Evolutionary conservation across 2,797 vertebrate genomes (phyloP).

Genomic region (Pseudomugil gertrudae): DNA sequence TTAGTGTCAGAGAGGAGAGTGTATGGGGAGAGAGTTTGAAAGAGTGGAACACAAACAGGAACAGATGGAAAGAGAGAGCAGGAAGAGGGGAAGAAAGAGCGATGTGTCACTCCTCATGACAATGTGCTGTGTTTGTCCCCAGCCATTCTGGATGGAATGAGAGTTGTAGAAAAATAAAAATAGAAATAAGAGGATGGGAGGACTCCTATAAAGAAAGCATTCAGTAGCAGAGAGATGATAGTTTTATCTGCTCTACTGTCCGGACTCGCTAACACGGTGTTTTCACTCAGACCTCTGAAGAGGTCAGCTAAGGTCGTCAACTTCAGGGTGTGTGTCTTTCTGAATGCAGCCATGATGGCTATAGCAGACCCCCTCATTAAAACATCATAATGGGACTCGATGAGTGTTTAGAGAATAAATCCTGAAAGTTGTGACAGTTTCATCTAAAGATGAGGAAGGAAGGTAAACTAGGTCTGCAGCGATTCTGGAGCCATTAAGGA

Average conservation of each 20-base stretch:
- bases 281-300: conserved; percentile 7
- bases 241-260: too few relatives aligned
- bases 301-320: too few relatives aligned
- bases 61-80: conserved; percentile 33
- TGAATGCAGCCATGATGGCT: neutral
- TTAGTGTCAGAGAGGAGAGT: conserved; percentile 80
- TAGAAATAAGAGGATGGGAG: neutral
- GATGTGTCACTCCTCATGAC: conserved; percentile 48
- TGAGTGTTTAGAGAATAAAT: too few relatives aligned
- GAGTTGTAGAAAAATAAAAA: conserved; percentile 11
- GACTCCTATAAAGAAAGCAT: neutral
- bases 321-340: too few relatives aligned
- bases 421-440: too few relatives aligned
- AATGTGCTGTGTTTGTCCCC: conserved; percentile 31
- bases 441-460: too few relatives aligned
- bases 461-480: too few relatives aligned
- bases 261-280: too few relatives aligned
- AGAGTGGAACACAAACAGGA: conserved; percentile 16
- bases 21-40: conserved; percentile 27
- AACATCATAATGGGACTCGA: too few relatives aligned
- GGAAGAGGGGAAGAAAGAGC: conserved; percentile 7
- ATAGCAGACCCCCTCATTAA: too few relatives aligned
- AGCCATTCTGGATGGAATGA: conserved; percentile 14
- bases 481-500: too few relatives aligned
- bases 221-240: neutral